phyloP scores from a whole-genome alignment of 2,888 invertebrate genomes.

The Callyntrura guangdongensis region DNA sequence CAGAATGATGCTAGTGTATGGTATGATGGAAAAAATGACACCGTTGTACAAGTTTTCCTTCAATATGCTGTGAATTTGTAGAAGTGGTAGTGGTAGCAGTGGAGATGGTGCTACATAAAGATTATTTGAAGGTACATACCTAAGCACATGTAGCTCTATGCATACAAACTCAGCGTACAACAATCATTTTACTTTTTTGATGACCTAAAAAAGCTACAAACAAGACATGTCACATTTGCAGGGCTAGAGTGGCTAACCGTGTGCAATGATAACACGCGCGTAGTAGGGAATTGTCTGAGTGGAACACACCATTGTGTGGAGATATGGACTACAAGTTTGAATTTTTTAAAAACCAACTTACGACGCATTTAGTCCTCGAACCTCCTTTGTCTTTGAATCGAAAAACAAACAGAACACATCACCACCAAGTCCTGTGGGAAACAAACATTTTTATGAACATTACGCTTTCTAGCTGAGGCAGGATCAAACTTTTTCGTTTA shows the following conservation, averaged over 20 bases:
- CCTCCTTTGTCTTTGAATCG: constrained; percentile 85
- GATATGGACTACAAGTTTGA: background rate
- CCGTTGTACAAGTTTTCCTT: background rate
- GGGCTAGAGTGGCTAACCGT: background rate
- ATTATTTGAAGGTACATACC: background rate
- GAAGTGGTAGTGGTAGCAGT: background rate
- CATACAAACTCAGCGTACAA: background rate
- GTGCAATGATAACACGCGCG: background rate
- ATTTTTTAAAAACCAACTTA: constrained; percentile 65
- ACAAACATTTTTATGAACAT: background rate
- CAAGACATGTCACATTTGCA: background rate
- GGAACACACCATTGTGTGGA: background rate
- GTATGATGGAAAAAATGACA: constrained; percentile 32
- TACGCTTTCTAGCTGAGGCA: background rate
- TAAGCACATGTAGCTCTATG: background rate
- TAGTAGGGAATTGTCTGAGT: background rate
- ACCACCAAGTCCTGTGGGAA: constrained; percentile 85
- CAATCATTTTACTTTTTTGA: background rate
- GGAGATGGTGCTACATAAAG: background rate
- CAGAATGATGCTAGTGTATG: constrained; percentile 30
- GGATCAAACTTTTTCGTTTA: too few species aligned
- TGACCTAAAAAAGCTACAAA: background rate
- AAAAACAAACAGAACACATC: constrained; percentile 86
- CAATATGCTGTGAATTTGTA: too few species aligned
- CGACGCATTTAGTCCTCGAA: constrained; percentile 86